These are phyloP conservation scores for Lasioglossum oenotherae DNA, from an alignment of 2,888 invertebrate species.

Conservation along the genomic window DNA sequence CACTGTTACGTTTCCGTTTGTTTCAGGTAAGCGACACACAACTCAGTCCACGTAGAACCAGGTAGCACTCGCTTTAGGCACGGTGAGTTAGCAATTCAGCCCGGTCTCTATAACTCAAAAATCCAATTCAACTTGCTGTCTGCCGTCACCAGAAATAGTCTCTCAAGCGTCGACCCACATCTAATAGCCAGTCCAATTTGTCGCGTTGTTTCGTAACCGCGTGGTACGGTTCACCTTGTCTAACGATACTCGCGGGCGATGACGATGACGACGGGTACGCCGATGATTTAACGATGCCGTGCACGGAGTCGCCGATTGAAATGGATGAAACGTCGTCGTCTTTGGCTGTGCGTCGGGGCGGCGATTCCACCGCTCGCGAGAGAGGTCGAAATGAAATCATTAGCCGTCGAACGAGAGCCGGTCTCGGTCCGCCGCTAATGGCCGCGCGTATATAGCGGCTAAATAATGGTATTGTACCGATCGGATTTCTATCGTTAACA, in stretches of 20 bases:
- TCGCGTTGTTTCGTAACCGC: conserved; percentile 53
- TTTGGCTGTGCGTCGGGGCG: conserved; percentile 9
- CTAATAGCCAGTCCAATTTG: conserved; percentile 48
- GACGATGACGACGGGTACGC: conserved; percentile 29
- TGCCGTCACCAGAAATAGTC: background rate
- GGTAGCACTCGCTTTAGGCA: background rate
- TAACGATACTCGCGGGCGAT: conserved; percentile 49
- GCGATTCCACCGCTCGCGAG: conserved; percentile 29
- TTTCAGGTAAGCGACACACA: background rate
- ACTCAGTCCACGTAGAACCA: background rate
- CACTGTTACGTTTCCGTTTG: background rate
- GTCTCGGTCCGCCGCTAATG: conserved; percentile 71
- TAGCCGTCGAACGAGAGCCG: conserved; percentile 64
- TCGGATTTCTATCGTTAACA: conserved; percentile 83
- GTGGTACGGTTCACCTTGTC: conserved; percentile 42
- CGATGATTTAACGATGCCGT: conserved; percentile 48
- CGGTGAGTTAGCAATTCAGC: background rate
- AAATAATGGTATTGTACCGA: conserved; percentile 83
- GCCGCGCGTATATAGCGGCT: conserved; percentile 69
- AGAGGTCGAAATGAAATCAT: conserved; percentile 80
- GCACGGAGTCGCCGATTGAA: conserved; percentile 61
- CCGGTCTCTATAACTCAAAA: background rate
- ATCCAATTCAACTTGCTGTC: background rate
- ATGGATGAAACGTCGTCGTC: conserved; percentile 61
- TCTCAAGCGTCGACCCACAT: conserved; percentile 23